Evolutionary conservation across 2,113 vertebrate genomes (phyloP).

Genomic region (Bungarus multicinctus): DNA sequence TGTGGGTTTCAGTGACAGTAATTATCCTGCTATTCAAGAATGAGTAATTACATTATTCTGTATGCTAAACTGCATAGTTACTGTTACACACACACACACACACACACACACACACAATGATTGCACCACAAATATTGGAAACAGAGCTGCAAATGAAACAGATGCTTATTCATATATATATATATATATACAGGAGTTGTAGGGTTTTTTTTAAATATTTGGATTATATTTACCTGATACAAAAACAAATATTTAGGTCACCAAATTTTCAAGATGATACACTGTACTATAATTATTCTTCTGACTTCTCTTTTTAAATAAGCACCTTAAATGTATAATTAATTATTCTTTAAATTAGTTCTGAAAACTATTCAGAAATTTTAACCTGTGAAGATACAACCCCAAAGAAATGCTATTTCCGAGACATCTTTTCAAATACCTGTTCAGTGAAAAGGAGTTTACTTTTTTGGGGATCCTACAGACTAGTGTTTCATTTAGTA

Average conservation of each 20-base stretch:
- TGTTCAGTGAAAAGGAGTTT: neutral
- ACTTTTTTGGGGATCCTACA: neutral
- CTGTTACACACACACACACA: constrained; percentile 37
- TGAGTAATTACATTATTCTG: constrained; percentile 62
- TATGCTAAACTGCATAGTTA: constrained; percentile 30
- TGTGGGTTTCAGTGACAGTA: constrained; percentile 59
- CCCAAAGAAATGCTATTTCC: neutral
- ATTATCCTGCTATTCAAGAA: constrained; percentile 59
- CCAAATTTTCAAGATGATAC: neutral
- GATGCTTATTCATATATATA: constrained; percentile 34
- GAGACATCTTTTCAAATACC: neutral
- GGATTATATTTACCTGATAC: neutral
- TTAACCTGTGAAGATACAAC: neutral
- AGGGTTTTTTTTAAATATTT: neutral
- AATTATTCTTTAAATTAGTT: neutral
- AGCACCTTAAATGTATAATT: neutral
- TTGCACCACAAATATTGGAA: constrained; percentile 39
- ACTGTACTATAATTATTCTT: neutral
- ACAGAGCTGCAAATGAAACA: constrained; percentile 15
- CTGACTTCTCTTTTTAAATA: neutral
- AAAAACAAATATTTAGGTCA: constrained; percentile 7
- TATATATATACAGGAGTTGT: constrained; percentile 7
- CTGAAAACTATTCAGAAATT: neutral
- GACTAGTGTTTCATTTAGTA: neutral
- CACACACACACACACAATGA: constrained; percentile 2